Conservation (phyloP, 2,888 invertebrate genomes). For the Octonoba sinensis region DNA sequence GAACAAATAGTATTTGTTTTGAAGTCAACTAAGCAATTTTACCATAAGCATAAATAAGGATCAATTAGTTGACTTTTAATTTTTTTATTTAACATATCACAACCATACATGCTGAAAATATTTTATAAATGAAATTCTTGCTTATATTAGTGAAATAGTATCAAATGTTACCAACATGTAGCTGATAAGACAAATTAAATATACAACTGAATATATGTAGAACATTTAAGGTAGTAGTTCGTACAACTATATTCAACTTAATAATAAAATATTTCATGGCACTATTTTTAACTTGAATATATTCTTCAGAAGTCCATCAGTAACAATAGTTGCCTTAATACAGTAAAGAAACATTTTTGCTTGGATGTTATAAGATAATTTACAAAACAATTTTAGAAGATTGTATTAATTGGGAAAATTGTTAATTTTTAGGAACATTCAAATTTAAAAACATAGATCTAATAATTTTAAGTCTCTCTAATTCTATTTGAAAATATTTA, state of each 20-base stretch:
- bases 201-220: background rate
- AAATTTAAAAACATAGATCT: background rate
- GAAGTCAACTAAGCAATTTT: too few species aligned
- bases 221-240: too few species aligned
- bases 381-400: too few species aligned
- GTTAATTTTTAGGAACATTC: constrained; percentile 3
- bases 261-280: constrained; percentile 44
- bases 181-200: background rate
- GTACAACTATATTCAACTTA: constrained; percentile 11
- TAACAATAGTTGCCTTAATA: too few species aligned
- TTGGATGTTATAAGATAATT: too few species aligned
- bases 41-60: too few species aligned
- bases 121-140: constrained; percentile 45
- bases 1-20: too few species aligned
- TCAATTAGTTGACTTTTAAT: background rate
- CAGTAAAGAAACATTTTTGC: too few species aligned
- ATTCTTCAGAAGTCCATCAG: too few species aligned
- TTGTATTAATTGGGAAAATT: too few species aligned
- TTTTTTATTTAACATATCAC: constrained; percentile 57
- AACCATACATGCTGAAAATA: constrained; percentile 46
- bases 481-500: background rate
- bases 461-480: background rate
- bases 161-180: constrained; percentile 17
- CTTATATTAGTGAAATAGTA: constrained; percentile 20
- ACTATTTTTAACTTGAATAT: constrained; percentile 5